Conservation (phyloP, 2,888 invertebrate genomes). For the Tiphia femorata region DNA sequence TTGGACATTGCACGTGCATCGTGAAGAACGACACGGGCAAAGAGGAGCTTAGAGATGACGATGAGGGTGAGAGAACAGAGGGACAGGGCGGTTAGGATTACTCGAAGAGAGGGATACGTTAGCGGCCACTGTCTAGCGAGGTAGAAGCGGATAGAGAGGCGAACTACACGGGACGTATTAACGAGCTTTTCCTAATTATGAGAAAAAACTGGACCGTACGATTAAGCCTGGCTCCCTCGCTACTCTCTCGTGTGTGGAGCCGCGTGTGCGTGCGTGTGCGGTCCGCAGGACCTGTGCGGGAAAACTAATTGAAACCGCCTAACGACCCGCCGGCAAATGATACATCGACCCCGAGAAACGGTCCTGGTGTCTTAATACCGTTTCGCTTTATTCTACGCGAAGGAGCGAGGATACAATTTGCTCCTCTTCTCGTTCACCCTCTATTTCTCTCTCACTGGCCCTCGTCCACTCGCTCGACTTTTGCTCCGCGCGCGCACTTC, state of each 20-base stretch:
- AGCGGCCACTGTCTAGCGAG: too few species aligned
- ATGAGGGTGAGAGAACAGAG: too few species aligned
- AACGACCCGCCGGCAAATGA: slow-evolving; percentile 67
- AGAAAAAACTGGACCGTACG: slow-evolving; percentile 62
- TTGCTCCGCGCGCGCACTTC: too few species aligned
- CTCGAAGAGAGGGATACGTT: too few species aligned
- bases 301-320: slow-evolving; percentile 69
- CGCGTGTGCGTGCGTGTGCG: slow-evolving; percentile 34
- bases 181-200: slow-evolving; percentile 67
- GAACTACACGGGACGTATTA: slow-evolving; percentile 60
- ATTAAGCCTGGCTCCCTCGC: slow-evolving; percentile 54
- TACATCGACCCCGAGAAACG: slow-evolving; percentile 62
- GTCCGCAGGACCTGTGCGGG: slow-evolving; percentile 46
- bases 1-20: too few species aligned
- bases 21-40: too few species aligned
- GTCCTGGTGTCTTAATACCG: slow-evolving; percentile 62
- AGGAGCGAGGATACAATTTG: slow-evolving; percentile 55
- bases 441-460: slow-evolving; percentile 19
- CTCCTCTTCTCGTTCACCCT: slow-evolving; percentile 13
- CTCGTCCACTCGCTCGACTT: too few species aligned
- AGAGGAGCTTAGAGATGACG: too few species aligned
- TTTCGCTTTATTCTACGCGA: slow-evolving; percentile 57
- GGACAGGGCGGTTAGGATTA: too few species aligned
- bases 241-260: slow-evolving; percentile 19
- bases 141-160: slow-evolving; percentile 12